Evolutionary conservation across 2,113 vertebrate species (phyloP), one percentile per base, ranked within the genome.

Genomic region (Echinops telfairi): DNA sequence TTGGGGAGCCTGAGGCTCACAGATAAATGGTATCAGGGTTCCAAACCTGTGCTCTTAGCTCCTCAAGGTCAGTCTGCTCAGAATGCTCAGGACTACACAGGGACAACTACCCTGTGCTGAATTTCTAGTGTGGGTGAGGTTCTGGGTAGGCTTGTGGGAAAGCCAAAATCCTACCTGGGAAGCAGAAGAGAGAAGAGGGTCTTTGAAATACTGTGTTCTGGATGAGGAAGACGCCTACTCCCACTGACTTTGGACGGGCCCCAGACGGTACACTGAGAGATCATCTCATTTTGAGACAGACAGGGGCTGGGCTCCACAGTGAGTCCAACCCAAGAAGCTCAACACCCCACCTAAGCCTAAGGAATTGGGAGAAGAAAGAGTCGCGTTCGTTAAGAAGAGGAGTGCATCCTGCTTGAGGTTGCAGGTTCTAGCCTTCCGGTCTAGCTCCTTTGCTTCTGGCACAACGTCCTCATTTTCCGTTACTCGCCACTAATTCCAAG

Each of bases 111-210:
- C 78, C 58, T 3, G 31, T 8, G 4, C 68, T 1, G 12, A 57
- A 11, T 88, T 40, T 47, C 81, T 29, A 11, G 6, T 68, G 25
- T 19, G 11, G 19, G 7, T 38, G 62, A 75, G 23, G 31, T 16
- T 77, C 60, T 82, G 38, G 60, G 36, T 82, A 86, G 73, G 19
- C 58, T 19, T 20, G 7, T 83, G 76, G 83, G n/a, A 90, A 91
- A 81, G 82, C 4, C 33, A 78, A 53, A 91, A 47, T 78, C 77
- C 77, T 94, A 47, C 80, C 68, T 79, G 47, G 11, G 38, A 20
- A 71, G 29, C 78, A 47, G 53, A 73, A 60, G 36, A 84, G 88
- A 84, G 25, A 71, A 68, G 17, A 14, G 70, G 22, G 64, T 29
- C 6, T 17, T 47, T 82, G 36, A 3, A 3, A 14, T 36, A 19